phyloP scores from a whole-genome alignment of 2,113 vertebrate species.

The Mionectes macconnelli region DNA sequence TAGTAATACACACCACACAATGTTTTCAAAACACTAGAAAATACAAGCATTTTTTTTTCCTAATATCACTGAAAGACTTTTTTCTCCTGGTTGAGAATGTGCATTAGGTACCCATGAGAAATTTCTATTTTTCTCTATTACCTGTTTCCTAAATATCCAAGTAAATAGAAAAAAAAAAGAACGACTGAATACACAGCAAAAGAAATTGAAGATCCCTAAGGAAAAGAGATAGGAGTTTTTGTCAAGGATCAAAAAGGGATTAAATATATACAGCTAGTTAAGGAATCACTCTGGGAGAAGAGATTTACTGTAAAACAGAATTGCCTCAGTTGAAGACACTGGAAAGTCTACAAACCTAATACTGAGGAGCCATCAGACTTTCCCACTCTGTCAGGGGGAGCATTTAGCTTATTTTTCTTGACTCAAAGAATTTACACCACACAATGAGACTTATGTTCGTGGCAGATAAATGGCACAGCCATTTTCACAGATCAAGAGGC shows the following conservation, averaged over 20 bases:
- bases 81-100: neutral
- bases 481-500: neutral
- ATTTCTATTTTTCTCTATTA: neutral
- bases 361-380: neutral
- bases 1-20: neutral
- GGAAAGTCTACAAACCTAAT: neutral
- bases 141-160: neutral
- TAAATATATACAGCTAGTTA: neutral
- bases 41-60: neutral
- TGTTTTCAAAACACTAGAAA: neutral
- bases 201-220: neutral
- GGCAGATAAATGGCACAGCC: neutral
- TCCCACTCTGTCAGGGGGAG: neutral
- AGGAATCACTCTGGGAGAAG: neutral
- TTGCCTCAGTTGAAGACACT: neutral
- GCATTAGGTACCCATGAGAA: neutral
- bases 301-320: neutral
- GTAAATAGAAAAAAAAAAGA: neutral
- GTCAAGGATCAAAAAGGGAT: neutral
- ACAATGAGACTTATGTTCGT: neutral
- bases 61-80: neutral
- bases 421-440: neutral
- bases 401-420: neutral
- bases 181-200: neutral
- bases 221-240: neutral